These are phyloP conservation scores for Tangara arthus DNA, from an alignment of 2,797 vertebrate genomes.

Conservation along the genomic window DNA sequence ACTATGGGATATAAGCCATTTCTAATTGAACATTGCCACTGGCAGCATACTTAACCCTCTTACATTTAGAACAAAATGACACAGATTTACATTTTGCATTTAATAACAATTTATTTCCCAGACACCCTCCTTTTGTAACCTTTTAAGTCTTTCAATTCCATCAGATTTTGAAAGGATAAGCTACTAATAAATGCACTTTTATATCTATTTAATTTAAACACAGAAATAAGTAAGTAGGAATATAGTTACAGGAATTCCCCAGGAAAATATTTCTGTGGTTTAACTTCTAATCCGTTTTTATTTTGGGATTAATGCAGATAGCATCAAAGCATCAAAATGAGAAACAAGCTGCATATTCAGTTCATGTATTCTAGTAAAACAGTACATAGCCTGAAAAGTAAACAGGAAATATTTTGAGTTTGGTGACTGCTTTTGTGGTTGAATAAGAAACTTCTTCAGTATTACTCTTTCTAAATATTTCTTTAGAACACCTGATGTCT, in stretches of 20 bases:
- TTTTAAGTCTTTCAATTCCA: slow-evolving; percentile 15
- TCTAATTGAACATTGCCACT: slow-evolving; percentile 21
- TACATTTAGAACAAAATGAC: slow-evolving; percentile 10
- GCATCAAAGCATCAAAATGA: background rate
- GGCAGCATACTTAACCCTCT: slow-evolving; percentile 29
- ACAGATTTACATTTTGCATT: slow-evolving; percentile 29
- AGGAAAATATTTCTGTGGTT: background rate
- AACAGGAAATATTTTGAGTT: background rate
- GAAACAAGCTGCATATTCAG: background rate
- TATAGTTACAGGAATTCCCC: background rate
- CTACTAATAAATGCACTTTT: slow-evolving; percentile 30
- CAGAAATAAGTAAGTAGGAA: slow-evolving; percentile 11
- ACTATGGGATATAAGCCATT: background rate
- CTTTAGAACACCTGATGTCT: background rate
- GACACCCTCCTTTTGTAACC: background rate
- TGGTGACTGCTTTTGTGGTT: background rate
- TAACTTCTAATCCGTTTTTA: background rate
- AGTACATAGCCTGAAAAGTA: background rate
- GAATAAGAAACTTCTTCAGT: background rate
- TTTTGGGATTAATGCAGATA: background rate
- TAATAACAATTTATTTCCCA: slow-evolving; percentile 12
- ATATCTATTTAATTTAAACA: background rate
- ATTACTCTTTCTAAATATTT: background rate
- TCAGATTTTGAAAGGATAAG: slow-evolving; percentile 33
- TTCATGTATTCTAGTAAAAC: background rate